A percentile compares a stretch with the other conserved stretches of the same genome.
Conservation (phyloP, 2,797 vertebrate genomes). For the Zenarchopterus dispar region DNA sequence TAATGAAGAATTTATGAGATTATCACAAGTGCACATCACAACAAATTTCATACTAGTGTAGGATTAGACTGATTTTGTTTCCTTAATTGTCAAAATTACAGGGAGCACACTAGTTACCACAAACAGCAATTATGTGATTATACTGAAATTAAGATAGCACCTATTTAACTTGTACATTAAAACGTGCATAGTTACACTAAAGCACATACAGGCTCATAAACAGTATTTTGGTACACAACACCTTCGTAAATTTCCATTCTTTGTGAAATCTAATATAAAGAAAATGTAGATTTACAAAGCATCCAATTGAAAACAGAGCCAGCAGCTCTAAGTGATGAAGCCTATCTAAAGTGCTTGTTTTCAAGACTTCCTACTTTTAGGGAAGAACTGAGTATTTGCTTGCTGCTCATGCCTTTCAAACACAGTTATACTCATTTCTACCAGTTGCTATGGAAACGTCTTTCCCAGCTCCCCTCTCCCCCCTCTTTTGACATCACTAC, state of each 20-base stretch:
- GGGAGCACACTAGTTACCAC: no score
- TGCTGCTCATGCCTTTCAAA: slow-evolving; percentile 81
- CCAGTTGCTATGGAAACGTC: slow-evolving; percentile 83
- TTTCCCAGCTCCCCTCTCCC: slow-evolving; percentile 62
- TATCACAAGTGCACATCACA: no score
- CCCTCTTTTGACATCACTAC: slow-evolving; percentile 65
- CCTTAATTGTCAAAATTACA: no score
- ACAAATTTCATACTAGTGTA: no score
- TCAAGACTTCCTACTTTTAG: slow-evolving; percentile 63
- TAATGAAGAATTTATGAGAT: no score
- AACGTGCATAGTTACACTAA: background rate
- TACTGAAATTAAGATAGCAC: no score
- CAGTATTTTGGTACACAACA: background rate
- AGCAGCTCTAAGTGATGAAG: slow-evolving; percentile 14
- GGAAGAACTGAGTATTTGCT: slow-evolving; percentile 75
- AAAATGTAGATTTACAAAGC: background rate
- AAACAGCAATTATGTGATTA: no score
- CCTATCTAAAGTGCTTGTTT: slow-evolving; percentile 39
- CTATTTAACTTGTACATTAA: background rate
- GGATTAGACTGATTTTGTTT: no score
- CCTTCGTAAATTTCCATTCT: background rate
- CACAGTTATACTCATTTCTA: slow-evolving; percentile 79
- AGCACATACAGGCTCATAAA: slow-evolving; percentile 6
- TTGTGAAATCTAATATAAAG: background rate
- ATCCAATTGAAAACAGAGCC: slow-evolving; percentile 20